A percentile compares a stretch with the other conserved stretches of the same genome.
These are phyloP conservation scores for Hyperoplus immaculatus DNA, from an alignment of 2,797 vertebrate species.

Conservation along the genomic window DNA sequence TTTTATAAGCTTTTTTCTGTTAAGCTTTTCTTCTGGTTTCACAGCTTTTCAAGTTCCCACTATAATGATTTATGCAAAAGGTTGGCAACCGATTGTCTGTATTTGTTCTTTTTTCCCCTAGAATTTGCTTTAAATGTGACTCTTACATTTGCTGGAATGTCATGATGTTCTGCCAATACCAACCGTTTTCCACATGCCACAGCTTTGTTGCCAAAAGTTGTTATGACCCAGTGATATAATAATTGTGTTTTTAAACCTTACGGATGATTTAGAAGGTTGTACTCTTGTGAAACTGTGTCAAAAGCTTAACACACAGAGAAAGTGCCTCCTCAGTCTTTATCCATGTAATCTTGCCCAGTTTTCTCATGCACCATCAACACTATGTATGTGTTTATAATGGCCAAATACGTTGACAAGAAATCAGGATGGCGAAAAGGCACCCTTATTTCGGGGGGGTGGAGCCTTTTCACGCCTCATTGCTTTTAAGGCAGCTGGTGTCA, in stretches of 20 bases:
- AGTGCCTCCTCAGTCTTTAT: background rate
- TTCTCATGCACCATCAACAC: background rate
- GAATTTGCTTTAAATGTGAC: background rate
- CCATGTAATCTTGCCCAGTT: background rate
- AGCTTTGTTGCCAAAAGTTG: background rate
- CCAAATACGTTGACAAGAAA: background rate
- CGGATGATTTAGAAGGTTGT: background rate
- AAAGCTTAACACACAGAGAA: background rate
- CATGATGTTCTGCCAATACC: background rate
- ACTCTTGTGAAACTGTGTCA: background rate
- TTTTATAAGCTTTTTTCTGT: too few relatives aligned
- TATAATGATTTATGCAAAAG: too few relatives aligned
- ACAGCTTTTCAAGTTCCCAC: too few relatives aligned
- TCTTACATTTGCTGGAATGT: background rate
- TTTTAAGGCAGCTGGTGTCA: conserved; percentile 53
- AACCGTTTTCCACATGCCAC: background rate
- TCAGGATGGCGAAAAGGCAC: conserved; percentile 2
- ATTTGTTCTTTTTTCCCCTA: background rate
- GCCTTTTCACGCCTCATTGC: conserved; percentile 48
- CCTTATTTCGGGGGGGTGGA: conserved; percentile 2
- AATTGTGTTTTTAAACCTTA: background rate
- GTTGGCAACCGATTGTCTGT: background rate
- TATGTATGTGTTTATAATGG: conserved; percentile 7
- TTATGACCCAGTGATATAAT: background rate
- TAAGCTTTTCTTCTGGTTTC: too few relatives aligned